These are phyloP conservation scores for Calonectris borealis DNA, from an alignment of 2,113 vertebrate genomes.

Conservation along the genomic window DNA sequence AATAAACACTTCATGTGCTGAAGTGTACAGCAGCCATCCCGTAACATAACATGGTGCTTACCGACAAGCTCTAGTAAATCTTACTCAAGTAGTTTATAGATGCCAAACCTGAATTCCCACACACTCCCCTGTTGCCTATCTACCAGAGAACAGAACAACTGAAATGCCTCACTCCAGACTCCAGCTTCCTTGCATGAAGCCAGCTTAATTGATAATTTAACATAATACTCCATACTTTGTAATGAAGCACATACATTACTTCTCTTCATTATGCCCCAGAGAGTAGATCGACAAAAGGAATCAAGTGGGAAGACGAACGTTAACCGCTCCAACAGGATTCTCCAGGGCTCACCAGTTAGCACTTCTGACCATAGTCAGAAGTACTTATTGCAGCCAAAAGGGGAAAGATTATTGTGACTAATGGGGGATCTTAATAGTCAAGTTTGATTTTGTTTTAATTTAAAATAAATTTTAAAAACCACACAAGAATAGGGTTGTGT, in stretches of 20 bases:
- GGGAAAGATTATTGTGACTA: not conserved
- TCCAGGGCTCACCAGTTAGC: not conserved
- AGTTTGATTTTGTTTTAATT: not conserved
- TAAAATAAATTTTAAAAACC: not conserved
- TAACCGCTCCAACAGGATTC: not conserved
- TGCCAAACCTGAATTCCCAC: not conserved
- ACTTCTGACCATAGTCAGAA: not conserved
- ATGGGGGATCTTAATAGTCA: not conserved
- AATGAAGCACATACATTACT: not conserved
- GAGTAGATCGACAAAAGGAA: not conserved
- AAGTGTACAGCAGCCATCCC: accelerated
- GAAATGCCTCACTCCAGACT: not conserved
- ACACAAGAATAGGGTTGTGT: not conserved
- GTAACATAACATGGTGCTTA: not conserved
- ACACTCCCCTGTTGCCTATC: not conserved
- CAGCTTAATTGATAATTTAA: not conserved
- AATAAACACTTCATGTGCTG: not conserved
- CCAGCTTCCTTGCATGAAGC: not conserved
- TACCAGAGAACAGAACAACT: not conserved
- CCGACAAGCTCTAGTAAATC: not conserved
- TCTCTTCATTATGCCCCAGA: not conserved
- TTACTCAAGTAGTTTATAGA: not conserved
- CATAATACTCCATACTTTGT: not conserved
- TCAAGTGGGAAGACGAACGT: accelerated
- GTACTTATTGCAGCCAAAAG: not conserved